These are phyloP conservation scores for Gallinago stenura DNA, from an alignment of 2,797 vertebrate species.

Conservation along the genomic window DNA sequence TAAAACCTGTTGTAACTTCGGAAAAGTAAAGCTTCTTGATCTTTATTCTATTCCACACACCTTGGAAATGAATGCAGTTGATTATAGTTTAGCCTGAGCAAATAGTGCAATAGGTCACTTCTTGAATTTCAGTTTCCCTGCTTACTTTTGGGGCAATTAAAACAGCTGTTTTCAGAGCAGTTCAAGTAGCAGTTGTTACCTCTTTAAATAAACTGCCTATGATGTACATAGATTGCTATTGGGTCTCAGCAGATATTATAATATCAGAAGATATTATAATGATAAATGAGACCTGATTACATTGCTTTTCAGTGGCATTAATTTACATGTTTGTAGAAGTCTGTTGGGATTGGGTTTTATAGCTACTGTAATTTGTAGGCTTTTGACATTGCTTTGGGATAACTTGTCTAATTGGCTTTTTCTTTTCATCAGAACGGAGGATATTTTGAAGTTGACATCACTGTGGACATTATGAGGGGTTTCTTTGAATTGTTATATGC, in stretches of 20 bases:
- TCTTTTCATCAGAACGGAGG: constrained; percentile 66
- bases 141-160: constrained; percentile 67
- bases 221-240: constrained; percentile 62
- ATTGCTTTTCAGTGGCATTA: constrained; percentile 79
- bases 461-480: constrained; percentile 45
- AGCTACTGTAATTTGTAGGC: constrained; percentile 71
- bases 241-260: constrained; percentile 77
- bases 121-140: constrained; percentile 53
- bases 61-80: neutral
- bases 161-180: constrained; percentile 66
- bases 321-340: constrained; percentile 82
- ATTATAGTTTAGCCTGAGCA: constrained; percentile 36
- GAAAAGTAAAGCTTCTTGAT: constrained; percentile 56
- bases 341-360: constrained; percentile 76
- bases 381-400: constrained; percentile 77
- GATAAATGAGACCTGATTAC: constrained; percentile 81
- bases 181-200: constrained; percentile 66
- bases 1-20: constrained; percentile 32
- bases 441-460: constrained; percentile 71
- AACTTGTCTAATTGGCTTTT: constrained; percentile 71
- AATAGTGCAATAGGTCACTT: constrained; percentile 50
- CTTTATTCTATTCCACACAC: constrained; percentile 7
- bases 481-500: constrained; percentile 58
- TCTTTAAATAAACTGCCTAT: constrained; percentile 69
- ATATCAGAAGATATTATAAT: constrained; percentile 76